A percentile compares a stretch with the other conserved stretches of the same genome.
Conservation (phyloP, 2,888 invertebrate species). For the Lordiphosa fenestrarum region DNA sequence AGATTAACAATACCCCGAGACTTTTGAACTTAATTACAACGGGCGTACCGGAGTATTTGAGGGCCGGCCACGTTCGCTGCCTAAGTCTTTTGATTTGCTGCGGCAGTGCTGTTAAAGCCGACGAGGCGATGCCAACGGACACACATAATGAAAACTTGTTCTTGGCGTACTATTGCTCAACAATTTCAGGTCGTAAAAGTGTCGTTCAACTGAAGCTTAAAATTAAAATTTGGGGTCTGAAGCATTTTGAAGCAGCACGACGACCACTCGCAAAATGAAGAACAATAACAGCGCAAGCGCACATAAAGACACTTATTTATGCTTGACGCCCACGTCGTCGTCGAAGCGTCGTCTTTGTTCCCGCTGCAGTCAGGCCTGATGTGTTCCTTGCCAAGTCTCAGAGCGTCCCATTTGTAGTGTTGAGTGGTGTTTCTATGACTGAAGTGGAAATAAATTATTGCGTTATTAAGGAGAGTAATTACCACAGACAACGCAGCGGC, state of each 20-base stretch:
- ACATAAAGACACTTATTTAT: slow-evolving; percentile 63
- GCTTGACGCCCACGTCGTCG: slow-evolving; percentile 48
- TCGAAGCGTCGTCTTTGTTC: slow-evolving; percentile 18
- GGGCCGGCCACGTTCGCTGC: slow-evolving; percentile 43
- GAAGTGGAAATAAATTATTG: slow-evolving; percentile 59
- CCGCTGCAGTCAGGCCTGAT: slow-evolving; percentile 28
- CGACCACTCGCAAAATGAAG: slow-evolving; percentile 43
- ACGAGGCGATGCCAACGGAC: slow-evolving; percentile 18
- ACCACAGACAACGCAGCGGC: slow-evolving; percentile 48
- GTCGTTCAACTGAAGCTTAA: slow-evolving; percentile 55
- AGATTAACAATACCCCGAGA: slow-evolving; percentile 39
- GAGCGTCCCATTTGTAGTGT: slow-evolving; percentile 32
- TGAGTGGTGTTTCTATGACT: slow-evolving; percentile 23
- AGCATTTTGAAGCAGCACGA: slow-evolving; percentile 17
- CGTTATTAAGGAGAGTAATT: slow-evolving; percentile 67
- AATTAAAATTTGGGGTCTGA: slow-evolving; percentile 42
- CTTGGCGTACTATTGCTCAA: slow-evolving; percentile 30
- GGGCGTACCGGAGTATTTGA: slow-evolving; percentile 3
- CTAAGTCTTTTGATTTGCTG: slow-evolving; percentile 44
- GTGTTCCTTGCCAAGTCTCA: slow-evolving; percentile 34
- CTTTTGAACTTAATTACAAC: slow-evolving; percentile 46
- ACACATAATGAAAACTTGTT: slow-evolving; percentile 37
- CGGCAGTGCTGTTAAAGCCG: slow-evolving; percentile 19
- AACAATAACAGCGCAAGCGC: slow-evolving; percentile 59
- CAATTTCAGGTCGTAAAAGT: slow-evolving; percentile 38